These are phyloP conservation scores for Pandemis heparana DNA, from an alignment of 2,888 invertebrate species.

Conservation along the genomic window DNA sequence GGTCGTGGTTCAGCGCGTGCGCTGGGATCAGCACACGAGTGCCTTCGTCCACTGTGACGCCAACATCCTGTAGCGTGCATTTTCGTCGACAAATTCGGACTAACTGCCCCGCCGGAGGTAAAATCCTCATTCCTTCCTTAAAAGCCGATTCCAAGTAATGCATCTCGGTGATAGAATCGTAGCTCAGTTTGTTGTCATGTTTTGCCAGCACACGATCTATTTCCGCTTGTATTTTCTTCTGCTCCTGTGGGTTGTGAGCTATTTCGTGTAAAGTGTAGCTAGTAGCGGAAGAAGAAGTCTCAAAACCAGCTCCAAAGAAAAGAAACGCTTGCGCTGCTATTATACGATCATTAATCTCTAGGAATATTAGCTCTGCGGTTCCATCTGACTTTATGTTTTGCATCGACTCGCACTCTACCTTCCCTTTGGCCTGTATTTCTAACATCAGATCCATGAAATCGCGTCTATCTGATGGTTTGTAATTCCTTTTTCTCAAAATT, in stretches of 20 bases:
- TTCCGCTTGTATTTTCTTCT: slow-evolving; percentile 63
- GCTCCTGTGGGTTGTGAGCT: slow-evolving; percentile 70
- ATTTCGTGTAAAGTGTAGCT: slow-evolving; percentile 70
- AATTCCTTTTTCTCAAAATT: neutral
- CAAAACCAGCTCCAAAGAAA: slow-evolving; percentile 78
- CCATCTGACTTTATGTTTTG: slow-evolving; percentile 57
- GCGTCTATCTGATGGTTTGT: neutral
- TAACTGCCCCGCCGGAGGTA: slow-evolving; percentile 63
- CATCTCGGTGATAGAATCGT: slow-evolving; percentile 67
- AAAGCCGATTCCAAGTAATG: slow-evolving; percentile 59
- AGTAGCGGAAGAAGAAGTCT: slow-evolving; percentile 74
- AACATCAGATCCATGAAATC: slow-evolving; percentile 46
- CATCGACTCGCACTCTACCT: slow-evolving; percentile 42
- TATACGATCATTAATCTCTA: slow-evolving; percentile 60
- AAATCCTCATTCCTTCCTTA: slow-evolving; percentile 66
- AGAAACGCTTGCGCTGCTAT: slow-evolving; percentile 68
- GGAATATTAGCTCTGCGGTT: slow-evolving; percentile 52
- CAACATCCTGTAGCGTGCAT: slow-evolving; percentile 51
- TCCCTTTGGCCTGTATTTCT: slow-evolving; percentile 41
- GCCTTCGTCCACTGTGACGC: slow-evolving; percentile 39
- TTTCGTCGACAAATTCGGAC: slow-evolving; percentile 60
- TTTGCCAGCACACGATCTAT: slow-evolving; percentile 66
- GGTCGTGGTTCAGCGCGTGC: slow-evolving; percentile 42
- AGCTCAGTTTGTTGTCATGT: slow-evolving; percentile 64
- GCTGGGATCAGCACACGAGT: slow-evolving; percentile 30